Evolutionary conservation across 2,888 invertebrate genomes (phyloP), one percentile per base, ranked within the genome.

Genomic region (Cheiracanthium punctorium): DNA sequence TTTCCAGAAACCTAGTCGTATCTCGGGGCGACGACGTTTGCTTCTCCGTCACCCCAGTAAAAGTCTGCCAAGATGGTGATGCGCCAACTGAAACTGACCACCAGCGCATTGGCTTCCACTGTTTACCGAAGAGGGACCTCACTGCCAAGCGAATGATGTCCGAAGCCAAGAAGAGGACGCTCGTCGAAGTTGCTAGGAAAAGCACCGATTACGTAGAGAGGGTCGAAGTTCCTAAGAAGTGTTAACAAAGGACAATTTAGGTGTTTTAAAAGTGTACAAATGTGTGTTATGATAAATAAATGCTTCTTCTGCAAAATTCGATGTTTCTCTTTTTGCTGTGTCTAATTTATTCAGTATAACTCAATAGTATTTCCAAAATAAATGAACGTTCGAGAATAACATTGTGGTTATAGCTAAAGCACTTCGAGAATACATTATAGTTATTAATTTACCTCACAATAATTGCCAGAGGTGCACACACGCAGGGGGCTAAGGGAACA

Each of bases 171-270:
- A 28, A 58, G 20, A 70, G 82, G 12, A 77, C 87, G 4, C 58
- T 89, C 41, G 73, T 37, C 5, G 86, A 88, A 29, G 14, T 89
- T 17, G 79, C 67, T 14, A 80, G 72, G 1, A 89, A 89, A 74
- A 14, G 52, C 0, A 84, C 72, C 1, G 85, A 89, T 30, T 43
- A 58, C 20, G 37, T 20, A 5, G 33, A 79, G 20, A 1, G 5
- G 0, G 41, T 88, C 0, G 29, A 77, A 0, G 82, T 85, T 33
- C 28, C 33, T n/a, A 69, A 69, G 8, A 32, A 24, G 33, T 69
- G 67, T 8, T 69, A 69, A 28, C 8, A 0, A 69, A 7, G 43
- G 43, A 48, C 43, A 14, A n/a, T n/a, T n/a, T n/a, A n/a, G n/a
- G n/a, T n/a, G n/a, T n/a, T n/a, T n/a, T n/a, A n/a, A n/a, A n/a